Base-by-base conservation (phyloP, 2,888 invertebrate genomes). In the Metacarcinus magister region DNA sequence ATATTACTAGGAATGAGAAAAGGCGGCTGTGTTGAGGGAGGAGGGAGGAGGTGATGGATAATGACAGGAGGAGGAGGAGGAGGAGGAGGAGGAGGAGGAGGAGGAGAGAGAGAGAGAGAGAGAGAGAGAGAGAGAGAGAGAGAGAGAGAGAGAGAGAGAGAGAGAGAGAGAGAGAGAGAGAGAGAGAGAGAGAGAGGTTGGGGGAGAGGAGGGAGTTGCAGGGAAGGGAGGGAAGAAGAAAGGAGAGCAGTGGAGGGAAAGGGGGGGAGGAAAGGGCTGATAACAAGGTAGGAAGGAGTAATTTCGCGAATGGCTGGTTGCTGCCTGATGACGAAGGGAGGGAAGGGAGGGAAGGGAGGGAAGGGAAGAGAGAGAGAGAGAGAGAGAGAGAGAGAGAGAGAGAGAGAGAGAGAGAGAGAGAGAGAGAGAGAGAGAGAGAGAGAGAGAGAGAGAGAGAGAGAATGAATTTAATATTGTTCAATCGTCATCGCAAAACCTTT, bases 21-120 rank as follows among this genome's bases (percentile, higher is more conserved):
- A 92, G 91, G 46, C 23, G n/a, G n/a, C 23, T 43, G 46, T 4
- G 46, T 23, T 92, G 91, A 46, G 91, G 43, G 89, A 89, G 89
- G 89, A 89, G 39, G 32, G 43, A 23, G 89, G 28, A 28, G 89
- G 43, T 39, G 89, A 89, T 39, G 89, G 43, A 44, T 39, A 89
- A 44, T 39, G 43, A 44, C 43, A 89, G 89, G 89, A 89, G 89
- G 89, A 89, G 89, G 43, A 89, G 89, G 43, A 89, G 89, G 89
- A 89, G 89, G 89, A 89, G 89, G 89, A 89, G 89, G 43, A 89
- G 89, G 43, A 89, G 89, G 89, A 89, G 89, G 89, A 89, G 89
- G 89, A 39, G 89, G 89, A 89, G 43, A 16, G 8, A 7, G 43
- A 7, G 10, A 23, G 10, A 23, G 7, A 4, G 19, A 43, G 32